These are phyloP conservation scores for Cyphomyrmex costatus DNA, from an alignment of 1,140 invertebrate genomes.

Conservation along the genomic window DNA sequence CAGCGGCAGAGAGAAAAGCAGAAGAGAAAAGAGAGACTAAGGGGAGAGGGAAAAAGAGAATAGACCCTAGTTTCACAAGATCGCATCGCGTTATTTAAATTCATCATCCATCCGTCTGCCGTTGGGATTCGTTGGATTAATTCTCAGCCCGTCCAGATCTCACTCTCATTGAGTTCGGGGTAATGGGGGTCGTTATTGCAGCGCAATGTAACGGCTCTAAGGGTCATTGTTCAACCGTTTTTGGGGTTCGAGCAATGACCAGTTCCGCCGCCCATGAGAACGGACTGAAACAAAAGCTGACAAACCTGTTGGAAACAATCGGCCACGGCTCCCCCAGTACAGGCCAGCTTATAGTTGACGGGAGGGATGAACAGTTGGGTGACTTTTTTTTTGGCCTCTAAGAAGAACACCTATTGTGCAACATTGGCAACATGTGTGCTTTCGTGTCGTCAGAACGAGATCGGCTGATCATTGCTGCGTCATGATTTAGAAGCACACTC, in stretches of 20 bases:
- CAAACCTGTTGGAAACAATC: slow-evolving; percentile 86
- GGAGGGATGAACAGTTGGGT: slow-evolving; percentile 85
- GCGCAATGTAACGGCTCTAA: slow-evolving; percentile 81
- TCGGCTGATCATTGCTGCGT: slow-evolving; percentile 69
- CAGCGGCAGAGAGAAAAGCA: neutral
- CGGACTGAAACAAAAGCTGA: slow-evolving; percentile 84
- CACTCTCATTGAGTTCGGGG: slow-evolving; percentile 64
- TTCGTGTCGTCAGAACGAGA: slow-evolving; percentile 71
- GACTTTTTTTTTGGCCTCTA: slow-evolving; percentile 82
- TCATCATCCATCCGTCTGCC: slow-evolving; percentile 57
- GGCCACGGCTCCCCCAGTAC: slow-evolving; percentile 78
- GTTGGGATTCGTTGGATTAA: slow-evolving; percentile 63
- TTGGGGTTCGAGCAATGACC: slow-evolving; percentile 83
- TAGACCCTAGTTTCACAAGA: slow-evolving; percentile 48
- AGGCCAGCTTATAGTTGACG: slow-evolving; percentile 79
- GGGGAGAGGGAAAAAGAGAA: neutral
- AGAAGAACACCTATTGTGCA: slow-evolving; percentile 80
- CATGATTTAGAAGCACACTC: slow-evolving; percentile 36
- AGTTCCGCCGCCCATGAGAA: slow-evolving; percentile 84
- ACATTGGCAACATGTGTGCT: slow-evolving; percentile 83
- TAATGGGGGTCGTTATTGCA: slow-evolving; percentile 77
- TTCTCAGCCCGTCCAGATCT: slow-evolving; percentile 71
- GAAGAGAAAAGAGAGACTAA: neutral
- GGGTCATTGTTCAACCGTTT: slow-evolving; percentile 85
- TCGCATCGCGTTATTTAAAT: slow-evolving; percentile 63